phyloP scores from a whole-genome alignment of 2,888 invertebrate genomes.

The Rambutsinella grinnellia region DNA sequence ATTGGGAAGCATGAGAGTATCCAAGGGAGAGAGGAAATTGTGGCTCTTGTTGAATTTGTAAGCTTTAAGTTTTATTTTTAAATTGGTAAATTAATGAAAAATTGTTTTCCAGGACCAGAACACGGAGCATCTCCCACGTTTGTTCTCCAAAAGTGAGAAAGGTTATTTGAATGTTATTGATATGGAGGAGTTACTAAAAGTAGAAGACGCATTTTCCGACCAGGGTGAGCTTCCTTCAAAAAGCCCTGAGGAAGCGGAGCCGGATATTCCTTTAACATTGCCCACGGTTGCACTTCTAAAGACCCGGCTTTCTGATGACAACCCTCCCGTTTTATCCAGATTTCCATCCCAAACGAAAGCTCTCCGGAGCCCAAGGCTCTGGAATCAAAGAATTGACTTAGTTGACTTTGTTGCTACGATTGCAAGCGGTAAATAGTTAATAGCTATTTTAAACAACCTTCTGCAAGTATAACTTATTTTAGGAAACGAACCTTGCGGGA shows the following conservation, averaged over 20 bases:
- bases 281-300: not conserved
- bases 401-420: too few relatives aligned
- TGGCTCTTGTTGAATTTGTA: constrained; percentile 12
- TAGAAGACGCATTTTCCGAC: not conserved
- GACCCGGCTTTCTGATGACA: not conserved
- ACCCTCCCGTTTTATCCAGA: not conserved
- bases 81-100: not conserved
- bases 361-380: not conserved
- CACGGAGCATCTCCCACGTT: not conserved
- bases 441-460: too few relatives aligned
- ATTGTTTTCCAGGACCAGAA: constrained; percentile 2
- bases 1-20: not conserved
- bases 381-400: too few relatives aligned
- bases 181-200: not conserved
- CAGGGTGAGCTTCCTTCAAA: not conserved
- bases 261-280: not conserved
- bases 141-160: too few relatives aligned
- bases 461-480: too few relatives aligned
- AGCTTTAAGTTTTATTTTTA: not conserved
- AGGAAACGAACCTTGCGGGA: too few relatives aligned
- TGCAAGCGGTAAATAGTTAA: too few relatives aligned
- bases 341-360: not conserved
- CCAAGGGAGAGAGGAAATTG: too few relatives aligned
- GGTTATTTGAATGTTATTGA: not conserved
- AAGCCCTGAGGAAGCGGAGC: not conserved